A percentile compares a stretch with the other conserved stretches of the same genome.
These are phyloP conservation scores for Gallinago media DNA, from an alignment of 2,113 vertebrate genomes.

Conservation along the genomic window DNA sequence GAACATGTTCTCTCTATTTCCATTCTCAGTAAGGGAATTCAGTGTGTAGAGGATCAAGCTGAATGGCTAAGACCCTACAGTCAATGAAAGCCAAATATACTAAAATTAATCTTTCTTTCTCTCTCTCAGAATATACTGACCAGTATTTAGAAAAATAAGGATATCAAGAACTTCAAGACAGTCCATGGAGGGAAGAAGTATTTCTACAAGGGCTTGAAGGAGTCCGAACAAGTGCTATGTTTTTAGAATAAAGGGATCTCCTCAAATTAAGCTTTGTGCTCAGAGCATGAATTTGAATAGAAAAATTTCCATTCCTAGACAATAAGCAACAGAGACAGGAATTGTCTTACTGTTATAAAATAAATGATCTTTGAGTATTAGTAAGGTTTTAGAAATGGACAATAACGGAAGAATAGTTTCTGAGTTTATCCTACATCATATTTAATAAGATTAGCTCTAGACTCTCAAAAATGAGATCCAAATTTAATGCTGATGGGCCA, in stretches of 20 bases:
- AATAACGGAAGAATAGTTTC: not conserved
- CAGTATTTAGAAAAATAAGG: slow-evolving; percentile 2
- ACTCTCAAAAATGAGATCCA: not conserved
- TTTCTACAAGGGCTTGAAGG: not conserved
- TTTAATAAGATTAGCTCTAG: not conserved
- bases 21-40: not conserved
- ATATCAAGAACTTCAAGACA: not conserved
- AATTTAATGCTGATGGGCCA: not conserved
- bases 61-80: not conserved
- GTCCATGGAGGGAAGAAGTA: not conserved
- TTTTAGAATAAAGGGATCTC: not conserved
- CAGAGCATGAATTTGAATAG: not conserved
- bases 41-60: not conserved
- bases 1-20: not conserved
- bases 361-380: not conserved
- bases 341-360: not conserved
- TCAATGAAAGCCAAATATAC: not conserved
- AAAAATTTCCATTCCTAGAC: not conserved
- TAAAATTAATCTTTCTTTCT: not conserved
- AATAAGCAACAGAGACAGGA: not conserved
- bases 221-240: not conserved
- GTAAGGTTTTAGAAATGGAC: not conserved
- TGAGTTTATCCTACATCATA: not conserved
- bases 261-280: not conserved
- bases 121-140: not conserved